Conservation (phyloP, 2,797 vertebrate species). For the Chromis chromis region DNA sequence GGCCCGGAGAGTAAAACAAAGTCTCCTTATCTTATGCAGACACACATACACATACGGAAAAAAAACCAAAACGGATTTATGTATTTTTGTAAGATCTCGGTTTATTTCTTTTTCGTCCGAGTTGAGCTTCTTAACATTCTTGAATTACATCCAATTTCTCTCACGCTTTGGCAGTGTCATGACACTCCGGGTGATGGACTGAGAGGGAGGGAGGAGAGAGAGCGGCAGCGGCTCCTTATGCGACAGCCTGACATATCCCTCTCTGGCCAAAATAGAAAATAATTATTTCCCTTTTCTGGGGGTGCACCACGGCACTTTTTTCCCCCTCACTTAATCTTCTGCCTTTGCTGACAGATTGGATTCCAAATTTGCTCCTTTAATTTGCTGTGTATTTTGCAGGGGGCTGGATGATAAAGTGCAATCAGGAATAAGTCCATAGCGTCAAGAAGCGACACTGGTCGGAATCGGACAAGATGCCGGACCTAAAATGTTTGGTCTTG, state of each 20-base stretch:
- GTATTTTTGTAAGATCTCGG: slow-evolving; percentile 58
- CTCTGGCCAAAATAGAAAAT: slow-evolving; percentile 68
- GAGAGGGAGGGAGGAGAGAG: neutral
- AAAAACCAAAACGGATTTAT: slow-evolving; percentile 28
- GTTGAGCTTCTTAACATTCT: slow-evolving; percentile 72
- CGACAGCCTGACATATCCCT: slow-evolving; percentile 69
- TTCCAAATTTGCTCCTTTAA: slow-evolving; percentile 36
- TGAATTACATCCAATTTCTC: slow-evolving; percentile 70
- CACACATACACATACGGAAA: slow-evolving; percentile 44
- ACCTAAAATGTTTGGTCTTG: too few relatives aligned
- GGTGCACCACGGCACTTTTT: slow-evolving; percentile 42
- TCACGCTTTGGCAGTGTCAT: slow-evolving; percentile 60
- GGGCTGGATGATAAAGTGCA: neutral
- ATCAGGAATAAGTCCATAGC: neutral
- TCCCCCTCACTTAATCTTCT: slow-evolving; percentile 40
- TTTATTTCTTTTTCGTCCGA: slow-evolving; percentile 61
- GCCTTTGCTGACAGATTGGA: slow-evolving; percentile 51
- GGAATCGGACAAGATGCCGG: too few relatives aligned
- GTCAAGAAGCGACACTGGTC: too few relatives aligned
- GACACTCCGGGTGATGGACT: slow-evolving; percentile 59
- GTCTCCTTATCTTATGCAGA: slow-evolving; percentile 65
- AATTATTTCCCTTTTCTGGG: slow-evolving; percentile 70
- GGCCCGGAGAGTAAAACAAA: slow-evolving; percentile 56
- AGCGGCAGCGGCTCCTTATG: slow-evolving; percentile 48
- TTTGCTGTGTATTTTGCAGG: neutral